Conservation (phyloP, 37 sponge, comb jelly and placozoan genomes). For the Lycopodina hypogea region DNA sequence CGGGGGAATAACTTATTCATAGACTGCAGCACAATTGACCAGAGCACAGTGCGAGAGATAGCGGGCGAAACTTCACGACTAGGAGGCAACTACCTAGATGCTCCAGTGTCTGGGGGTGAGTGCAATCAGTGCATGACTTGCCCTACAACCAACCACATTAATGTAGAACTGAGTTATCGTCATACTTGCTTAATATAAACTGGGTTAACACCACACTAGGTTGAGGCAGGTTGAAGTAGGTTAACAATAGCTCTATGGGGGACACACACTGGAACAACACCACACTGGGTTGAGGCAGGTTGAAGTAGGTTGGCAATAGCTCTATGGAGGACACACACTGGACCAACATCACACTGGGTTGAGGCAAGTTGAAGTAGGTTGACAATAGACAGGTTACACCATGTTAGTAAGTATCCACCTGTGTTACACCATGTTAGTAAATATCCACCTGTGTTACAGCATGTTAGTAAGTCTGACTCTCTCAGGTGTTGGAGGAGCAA, state of each 20-base stretch:
- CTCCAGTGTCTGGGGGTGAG: constrained; percentile 97
- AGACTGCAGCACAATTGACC: constrained; percentile 95
- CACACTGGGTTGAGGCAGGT: too few species aligned
- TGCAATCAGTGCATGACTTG: too few species aligned
- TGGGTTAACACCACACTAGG: neutral
- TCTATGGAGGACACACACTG: too few species aligned
- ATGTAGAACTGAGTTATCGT: too few species aligned
- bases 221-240: too few species aligned
- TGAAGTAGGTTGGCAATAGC: too few species aligned
- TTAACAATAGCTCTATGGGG: too few species aligned
- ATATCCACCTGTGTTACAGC: neutral
- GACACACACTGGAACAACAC: too few species aligned
- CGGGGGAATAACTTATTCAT: constrained; percentile 73
- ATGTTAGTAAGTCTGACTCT: neutral
- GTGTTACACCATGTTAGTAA: neutral
- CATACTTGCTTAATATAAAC: too few species aligned
- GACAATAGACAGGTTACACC: neutral
- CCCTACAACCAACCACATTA: too few species aligned
- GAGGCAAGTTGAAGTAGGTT: too few species aligned
- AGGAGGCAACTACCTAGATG: constrained; percentile 75
- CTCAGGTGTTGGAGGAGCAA: constrained; percentile 89
- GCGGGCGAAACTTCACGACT: constrained; percentile 29
- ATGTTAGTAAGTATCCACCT: neutral
- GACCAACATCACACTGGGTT: too few species aligned
- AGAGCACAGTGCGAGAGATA: constrained; percentile 59